Evolutionary conservation across 1,140 invertebrate species (phyloP).

Genomic region (Muscidifurax raptorellus): DNA sequence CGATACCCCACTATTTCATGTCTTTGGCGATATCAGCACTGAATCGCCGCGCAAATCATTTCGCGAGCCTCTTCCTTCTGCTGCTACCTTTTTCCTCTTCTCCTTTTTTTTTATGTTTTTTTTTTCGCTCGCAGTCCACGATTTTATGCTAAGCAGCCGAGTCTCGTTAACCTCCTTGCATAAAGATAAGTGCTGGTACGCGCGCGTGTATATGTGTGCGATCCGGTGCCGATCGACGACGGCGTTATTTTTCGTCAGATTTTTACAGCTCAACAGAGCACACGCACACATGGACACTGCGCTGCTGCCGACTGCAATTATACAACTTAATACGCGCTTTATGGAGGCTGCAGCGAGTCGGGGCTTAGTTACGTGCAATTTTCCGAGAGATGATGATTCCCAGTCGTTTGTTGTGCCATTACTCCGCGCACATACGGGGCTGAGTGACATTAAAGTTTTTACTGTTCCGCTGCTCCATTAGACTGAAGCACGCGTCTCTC

Average conservation of each 20-base stretch:
- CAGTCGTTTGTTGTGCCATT: background rate
- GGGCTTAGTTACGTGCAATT: background rate
- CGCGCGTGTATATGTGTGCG: background rate
- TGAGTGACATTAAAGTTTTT: constrained; percentile 37
- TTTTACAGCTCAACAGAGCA: background rate
- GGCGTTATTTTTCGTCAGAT: background rate
- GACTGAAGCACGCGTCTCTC: background rate
- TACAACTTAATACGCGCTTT: constrained; percentile 23
- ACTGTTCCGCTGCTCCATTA: background rate
- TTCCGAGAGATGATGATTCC: constrained; percentile 2
- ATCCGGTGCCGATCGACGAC: background rate
- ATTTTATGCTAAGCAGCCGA: constrained; percentile 63
- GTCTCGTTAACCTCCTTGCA: constrained; percentile 61
- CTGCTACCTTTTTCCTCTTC: constrained; percentile 29
- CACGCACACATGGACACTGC: no score
- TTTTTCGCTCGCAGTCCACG: constrained; percentile 38
- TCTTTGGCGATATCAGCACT: constrained; percentile 62
- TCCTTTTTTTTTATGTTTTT: background rate
- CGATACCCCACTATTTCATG: constrained; percentile 64
- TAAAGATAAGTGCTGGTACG: constrained; percentile 47
- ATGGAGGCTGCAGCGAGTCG: background rate
- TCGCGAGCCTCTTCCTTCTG: constrained; percentile 50
- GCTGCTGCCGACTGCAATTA: constrained; percentile 7
- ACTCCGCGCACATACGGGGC: background rate
- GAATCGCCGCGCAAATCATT: constrained; percentile 61